Evolutionary conservation across 2,113 vertebrate species (phyloP).

Genomic region (Lycocorax pyrrhopterus): DNA sequence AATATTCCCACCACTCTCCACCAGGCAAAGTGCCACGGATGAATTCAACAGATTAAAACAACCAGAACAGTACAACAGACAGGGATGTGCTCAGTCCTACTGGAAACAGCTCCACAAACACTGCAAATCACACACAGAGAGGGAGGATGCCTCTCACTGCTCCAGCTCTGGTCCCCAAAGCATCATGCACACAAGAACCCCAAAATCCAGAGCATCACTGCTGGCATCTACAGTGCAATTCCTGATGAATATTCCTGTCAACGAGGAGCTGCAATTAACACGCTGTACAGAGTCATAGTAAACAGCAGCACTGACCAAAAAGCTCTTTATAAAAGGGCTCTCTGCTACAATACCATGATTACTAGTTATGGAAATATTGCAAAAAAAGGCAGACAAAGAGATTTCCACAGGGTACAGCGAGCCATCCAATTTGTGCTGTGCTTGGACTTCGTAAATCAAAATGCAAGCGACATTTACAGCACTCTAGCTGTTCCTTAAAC

Average conservation of each 20-base stretch:
- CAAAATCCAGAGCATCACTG: background rate
- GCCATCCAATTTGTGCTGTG: background rate
- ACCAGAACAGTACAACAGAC: background rate
- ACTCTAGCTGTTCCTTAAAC: background rate
- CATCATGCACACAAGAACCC: background rate
- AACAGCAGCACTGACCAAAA: background rate
- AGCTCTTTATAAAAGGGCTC: background rate
- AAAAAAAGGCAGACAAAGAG: background rate
- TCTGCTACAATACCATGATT: background rate
- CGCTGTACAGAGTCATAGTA: background rate
- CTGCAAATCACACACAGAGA: background rate
- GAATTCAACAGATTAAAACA: constrained; percentile 25
- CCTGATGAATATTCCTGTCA: accelerated
- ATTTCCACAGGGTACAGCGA: background rate
- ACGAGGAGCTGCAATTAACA: background rate
- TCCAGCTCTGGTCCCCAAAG: background rate
- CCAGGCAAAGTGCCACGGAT: constrained; percentile 15
- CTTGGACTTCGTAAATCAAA: background rate
- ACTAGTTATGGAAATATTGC: background rate
- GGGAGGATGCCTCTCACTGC: background rate
- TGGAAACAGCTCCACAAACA: background rate
- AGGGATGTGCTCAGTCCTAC: background rate
- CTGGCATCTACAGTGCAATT: background rate
- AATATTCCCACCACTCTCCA: background rate
- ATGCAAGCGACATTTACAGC: background rate